A percentile compares a stretch with the other conserved stretches of the same genome.
Evolutionary conservation across 2,888 invertebrate genomes (phyloP).

Genomic region (Zelleria hepariella): DNA sequence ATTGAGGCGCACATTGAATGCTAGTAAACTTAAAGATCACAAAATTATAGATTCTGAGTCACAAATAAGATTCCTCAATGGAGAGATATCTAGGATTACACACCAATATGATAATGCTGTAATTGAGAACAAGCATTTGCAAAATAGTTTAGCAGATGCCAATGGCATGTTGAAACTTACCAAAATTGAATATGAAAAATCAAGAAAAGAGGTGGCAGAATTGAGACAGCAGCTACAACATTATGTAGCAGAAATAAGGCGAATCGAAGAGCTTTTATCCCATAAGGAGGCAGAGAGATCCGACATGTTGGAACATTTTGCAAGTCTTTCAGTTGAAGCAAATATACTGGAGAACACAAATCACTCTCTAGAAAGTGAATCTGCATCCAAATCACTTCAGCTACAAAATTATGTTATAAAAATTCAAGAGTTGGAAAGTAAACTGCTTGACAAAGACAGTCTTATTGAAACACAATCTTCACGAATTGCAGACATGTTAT

Average conservation of each 20-base stretch:
- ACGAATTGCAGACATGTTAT: constrained; percentile 46
- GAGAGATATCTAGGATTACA: constrained; percentile 70
- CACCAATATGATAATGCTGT: constrained; percentile 72
- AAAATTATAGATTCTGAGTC: constrained; percentile 59
- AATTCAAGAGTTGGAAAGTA: constrained; percentile 75
- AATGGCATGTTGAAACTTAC: constrained; percentile 74
- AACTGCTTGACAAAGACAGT: constrained; percentile 63
- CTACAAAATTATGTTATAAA: constrained; percentile 60
- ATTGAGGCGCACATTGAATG: constrained; percentile 65
- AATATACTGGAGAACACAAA: constrained; percentile 83
- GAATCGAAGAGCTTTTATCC: constrained; percentile 82
- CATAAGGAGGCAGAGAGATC: constrained; percentile 84
- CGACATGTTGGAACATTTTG: constrained; percentile 85
- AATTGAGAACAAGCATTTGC: constrained; percentile 80
- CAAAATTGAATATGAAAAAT: constrained; percentile 77
- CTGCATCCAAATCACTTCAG: constrained; percentile 76
- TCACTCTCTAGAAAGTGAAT: constrained; percentile 83
- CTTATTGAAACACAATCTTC: constrained; percentile 51
- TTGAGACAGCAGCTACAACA: constrained; percentile 84
- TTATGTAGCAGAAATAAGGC: constrained; percentile 85
- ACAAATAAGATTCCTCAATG: constrained; percentile 71
- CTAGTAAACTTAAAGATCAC: constrained; percentile 59
- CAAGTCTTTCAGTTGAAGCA: constrained; percentile 82
- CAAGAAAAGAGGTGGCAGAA: constrained; percentile 79
- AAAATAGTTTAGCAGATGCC: constrained; percentile 78